These are phyloP conservation scores for Tachycineta bicolor DNA, from an alignment of 2,113 vertebrate species.

Conservation along the genomic window DNA sequence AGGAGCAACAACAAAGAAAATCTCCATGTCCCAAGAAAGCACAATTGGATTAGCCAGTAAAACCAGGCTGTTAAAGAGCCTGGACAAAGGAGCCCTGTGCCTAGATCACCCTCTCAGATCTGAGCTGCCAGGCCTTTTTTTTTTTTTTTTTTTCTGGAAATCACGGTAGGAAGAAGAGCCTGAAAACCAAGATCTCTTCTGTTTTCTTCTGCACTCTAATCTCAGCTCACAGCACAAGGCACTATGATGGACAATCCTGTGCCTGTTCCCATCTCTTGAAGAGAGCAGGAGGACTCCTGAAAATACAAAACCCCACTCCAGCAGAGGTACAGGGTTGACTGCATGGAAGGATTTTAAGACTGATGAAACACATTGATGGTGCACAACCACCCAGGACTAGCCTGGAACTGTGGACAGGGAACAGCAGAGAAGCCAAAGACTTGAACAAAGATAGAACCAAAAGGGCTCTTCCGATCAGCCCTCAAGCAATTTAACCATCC, in stretches of 20 bases:
- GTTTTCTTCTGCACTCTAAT: not conserved
- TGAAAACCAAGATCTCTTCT: not conserved
- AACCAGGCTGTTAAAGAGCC: not conserved
- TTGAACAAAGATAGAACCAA: not conserved
- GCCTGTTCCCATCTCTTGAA: not conserved
- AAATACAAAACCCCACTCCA: not conserved
- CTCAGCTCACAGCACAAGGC: not conserved
- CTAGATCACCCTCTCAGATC: not conserved
- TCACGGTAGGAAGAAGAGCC: not conserved
- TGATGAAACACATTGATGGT: not conserved
- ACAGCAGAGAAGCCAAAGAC: not conserved
- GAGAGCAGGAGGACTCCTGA: not conserved
- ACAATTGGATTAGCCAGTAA: conserved; percentile 31
- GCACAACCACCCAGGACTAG: not conserved
- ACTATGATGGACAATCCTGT: not conserved
- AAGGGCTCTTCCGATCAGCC: not conserved
- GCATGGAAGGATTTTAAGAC: not conserved
- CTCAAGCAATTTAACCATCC: not conserved
- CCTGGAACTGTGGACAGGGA: not conserved
- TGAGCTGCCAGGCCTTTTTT: not conserved
- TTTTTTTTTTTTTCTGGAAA: not conserved
- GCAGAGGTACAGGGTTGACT: not conserved
- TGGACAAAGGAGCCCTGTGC: not conserved
- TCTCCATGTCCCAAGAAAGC: not conserved
- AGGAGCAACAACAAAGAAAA: conserved; percentile 27